phyloP scores from a whole-genome alignment of 1,140 invertebrate genomes.

The Drosophila simulans region DNA sequence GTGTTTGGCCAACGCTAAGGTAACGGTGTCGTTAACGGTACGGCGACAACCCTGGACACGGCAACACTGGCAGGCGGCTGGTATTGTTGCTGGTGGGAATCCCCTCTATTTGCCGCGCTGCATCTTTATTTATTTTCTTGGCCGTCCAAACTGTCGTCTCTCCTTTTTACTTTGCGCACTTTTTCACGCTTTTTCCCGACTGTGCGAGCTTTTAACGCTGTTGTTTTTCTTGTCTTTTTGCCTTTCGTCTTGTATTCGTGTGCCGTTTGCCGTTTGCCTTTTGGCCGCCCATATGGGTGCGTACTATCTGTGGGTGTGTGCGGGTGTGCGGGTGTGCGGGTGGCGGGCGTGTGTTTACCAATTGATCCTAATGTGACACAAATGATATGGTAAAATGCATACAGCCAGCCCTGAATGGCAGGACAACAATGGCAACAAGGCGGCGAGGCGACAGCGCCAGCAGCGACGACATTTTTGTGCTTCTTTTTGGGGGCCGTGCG shows the following conservation, averaged over 20 bases:
- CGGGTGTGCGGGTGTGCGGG: constrained; percentile 8
- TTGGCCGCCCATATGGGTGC: constrained; percentile 45
- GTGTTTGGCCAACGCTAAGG: constrained; percentile 25
- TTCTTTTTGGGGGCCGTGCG: constrained; percentile 67
- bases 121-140: constrained; percentile 53
- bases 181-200: constrained; percentile 69
- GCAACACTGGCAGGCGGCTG: constrained; percentile 68
- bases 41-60: constrained; percentile 49
- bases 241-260: constrained; percentile 7
- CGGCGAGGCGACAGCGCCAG: constrained; percentile 53
- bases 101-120: constrained; percentile 70
- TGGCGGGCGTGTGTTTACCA: constrained; percentile 71
- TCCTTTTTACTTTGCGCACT: constrained; percentile 66
- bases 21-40: constrained; percentile 22
- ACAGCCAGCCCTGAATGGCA: constrained; percentile 62
- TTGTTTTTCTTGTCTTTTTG: constrained; percentile 29
- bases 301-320: neutral
- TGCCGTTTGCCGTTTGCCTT: constrained; percentile 74
- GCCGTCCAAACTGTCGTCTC: constrained; percentile 6
- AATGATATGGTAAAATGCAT: constrained; percentile 82
- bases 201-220: constrained; percentile 65
- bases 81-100: constrained; percentile 45
- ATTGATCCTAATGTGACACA: constrained; percentile 85
- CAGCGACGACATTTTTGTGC: constrained; percentile 73
- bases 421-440: constrained; percentile 58